A percentile compares a stretch with the other conserved stretches of the same genome.
These are phyloP conservation scores for Sebastes taczanowskii DNA, from an alignment of 2,797 vertebrate species.

Conservation along the genomic window DNA sequence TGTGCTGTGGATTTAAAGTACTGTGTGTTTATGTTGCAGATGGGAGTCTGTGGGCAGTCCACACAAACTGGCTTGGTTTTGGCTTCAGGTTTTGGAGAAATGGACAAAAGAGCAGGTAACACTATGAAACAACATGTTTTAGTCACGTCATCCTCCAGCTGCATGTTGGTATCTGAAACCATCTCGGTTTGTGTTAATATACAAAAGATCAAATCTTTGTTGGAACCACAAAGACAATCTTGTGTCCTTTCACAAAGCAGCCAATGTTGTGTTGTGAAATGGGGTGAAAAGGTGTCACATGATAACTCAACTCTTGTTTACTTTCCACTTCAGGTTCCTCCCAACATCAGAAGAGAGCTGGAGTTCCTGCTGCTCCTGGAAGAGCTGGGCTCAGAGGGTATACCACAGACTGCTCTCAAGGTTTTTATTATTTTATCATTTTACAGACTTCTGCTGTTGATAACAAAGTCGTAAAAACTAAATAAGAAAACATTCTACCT, in stretches of 20 bases:
- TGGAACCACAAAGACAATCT: background rate
- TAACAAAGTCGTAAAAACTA: background rate
- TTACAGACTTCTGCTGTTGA: background rate
- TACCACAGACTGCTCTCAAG: constrained; percentile 84
- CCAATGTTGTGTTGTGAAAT: background rate
- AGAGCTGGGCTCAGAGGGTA: constrained; percentile 84
- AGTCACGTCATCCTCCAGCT: background rate
- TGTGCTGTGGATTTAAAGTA: background rate
- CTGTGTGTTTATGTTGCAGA: constrained; percentile 56
- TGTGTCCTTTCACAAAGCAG: background rate
- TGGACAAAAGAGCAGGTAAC: constrained; percentile 87
- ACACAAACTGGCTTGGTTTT: constrained; percentile 91
- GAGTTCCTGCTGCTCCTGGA: constrained; percentile 94
- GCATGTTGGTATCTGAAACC: background rate
- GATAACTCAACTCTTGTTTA: background rate
- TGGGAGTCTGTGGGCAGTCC: constrained; percentile 85
- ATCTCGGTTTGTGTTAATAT: background rate
- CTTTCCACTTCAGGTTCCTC: constrained; percentile 69
- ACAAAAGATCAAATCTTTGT: background rate
- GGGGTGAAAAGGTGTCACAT: background rate
- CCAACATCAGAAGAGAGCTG: constrained; percentile 81
- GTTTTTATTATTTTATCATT: constrained; percentile 63
- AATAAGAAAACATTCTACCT: background rate
- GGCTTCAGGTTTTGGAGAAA: constrained; percentile 91
- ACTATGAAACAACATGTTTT: background rate